Conservation (phyloP, 2,888 invertebrate species). For the Ornithoptera alexandrae region DNA sequence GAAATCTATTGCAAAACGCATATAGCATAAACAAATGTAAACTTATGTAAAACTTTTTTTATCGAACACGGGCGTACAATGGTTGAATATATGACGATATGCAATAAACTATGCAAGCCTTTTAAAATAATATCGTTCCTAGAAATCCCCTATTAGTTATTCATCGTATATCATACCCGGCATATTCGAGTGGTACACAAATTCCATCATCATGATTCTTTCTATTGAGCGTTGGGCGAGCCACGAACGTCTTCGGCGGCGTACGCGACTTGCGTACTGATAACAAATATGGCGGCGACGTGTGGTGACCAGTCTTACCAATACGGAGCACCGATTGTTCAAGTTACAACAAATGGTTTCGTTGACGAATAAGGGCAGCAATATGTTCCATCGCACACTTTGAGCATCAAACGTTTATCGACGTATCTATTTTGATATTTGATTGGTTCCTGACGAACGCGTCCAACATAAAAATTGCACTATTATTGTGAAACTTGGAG, state of each 20-base stretch:
- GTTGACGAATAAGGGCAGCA: slow-evolving; percentile 54
- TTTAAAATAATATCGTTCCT: slow-evolving; percentile 43
- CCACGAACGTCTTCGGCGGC: slow-evolving; percentile 69
- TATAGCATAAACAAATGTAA: neutral
- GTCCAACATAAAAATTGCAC: slow-evolving; percentile 5
- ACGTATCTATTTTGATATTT: slow-evolving; percentile 12
- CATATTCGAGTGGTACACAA: slow-evolving; percentile 58
- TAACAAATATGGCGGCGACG: slow-evolving; percentile 52
- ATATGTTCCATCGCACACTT: slow-evolving; percentile 35
- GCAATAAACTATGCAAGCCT: slow-evolving; percentile 35
- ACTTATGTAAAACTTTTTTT: neutral
- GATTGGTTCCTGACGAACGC: neutral
- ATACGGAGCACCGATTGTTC: slow-evolving; percentile 52
- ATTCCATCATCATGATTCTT: slow-evolving; percentile 75
- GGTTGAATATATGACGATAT: slow-evolving; percentile 27
- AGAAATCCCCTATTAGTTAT: slow-evolving; percentile 58
- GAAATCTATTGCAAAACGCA: neutral
- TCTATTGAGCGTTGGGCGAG: slow-evolving; percentile 72
- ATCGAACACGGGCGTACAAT: slow-evolving; percentile 10
- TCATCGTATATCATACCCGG: slow-evolving; percentile 56
- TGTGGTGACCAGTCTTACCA: slow-evolving; percentile 51
- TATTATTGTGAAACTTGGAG: neutral
- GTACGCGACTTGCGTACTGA: slow-evolving; percentile 65
- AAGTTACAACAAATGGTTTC: slow-evolving; percentile 58
- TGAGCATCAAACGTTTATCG: slow-evolving; percentile 28